Percentiles rank a stretch among this genome's conserved stretches.
Evolutionary conservation across 2,113 vertebrate genomes (phyloP).

Genomic region (Apteryx mantelli): DNA sequence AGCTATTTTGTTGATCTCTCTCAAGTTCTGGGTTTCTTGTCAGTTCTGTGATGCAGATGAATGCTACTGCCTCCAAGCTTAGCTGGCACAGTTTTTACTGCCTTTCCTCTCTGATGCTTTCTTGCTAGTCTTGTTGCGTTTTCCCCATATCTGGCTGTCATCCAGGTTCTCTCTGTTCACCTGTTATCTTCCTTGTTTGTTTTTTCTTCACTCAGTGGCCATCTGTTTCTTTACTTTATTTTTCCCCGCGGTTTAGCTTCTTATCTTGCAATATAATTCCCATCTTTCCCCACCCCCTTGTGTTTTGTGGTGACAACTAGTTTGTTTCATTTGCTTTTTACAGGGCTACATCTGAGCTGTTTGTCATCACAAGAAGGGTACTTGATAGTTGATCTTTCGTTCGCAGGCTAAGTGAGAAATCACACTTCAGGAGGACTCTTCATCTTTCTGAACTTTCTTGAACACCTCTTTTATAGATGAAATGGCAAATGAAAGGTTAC

Average conservation of each 20-base stretch:
- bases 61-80: neutral
- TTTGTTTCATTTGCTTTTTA: slow-evolving; percentile 20
- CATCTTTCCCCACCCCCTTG: neutral
- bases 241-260: slow-evolving; percentile 8
- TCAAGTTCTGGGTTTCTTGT: neutral
- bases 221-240: neutral
- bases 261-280: slow-evolving; percentile 42
- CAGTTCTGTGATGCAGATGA: neutral
- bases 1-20: neutral
- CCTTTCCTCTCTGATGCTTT: neutral
- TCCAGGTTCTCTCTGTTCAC: neutral
- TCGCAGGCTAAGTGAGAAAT: slow-evolving; percentile 15
- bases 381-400: neutral
- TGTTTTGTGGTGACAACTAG: slow-evolving; percentile 10
- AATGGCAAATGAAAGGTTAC: neutral
- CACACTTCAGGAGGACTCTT: neutral
- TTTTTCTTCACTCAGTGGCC: slow-evolving; percentile 3
- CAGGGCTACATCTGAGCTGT: neutral
- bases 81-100: neutral
- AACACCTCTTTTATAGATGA: neutral
- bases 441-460: neutral
- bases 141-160: neutral
- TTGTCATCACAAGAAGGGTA: neutral
- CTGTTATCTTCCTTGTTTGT: slow-evolving; percentile 24
- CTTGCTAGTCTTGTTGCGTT: neutral